phyloP scores from a whole-genome alignment of 2,113 vertebrate genomes.

The human region GRCh38 chrX:85648501-85649000 shows the following conservation, averaged over 20 bases:
- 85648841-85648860: neutral
- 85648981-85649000: neutral
- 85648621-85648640: neutral
- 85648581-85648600: neutral
- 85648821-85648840: neutral
- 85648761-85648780: neutral
- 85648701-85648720: neutral
- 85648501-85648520: too few species aligned
- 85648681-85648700: neutral
- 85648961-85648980: neutral
- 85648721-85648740: neutral
- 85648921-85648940: neutral
- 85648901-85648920: neutral
- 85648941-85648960: neutral
- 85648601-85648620: neutral
- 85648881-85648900: neutral
- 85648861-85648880: neutral
- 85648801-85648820: neutral
- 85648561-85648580: neutral
- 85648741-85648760: neutral
- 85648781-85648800: neutral
- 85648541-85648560: neutral
- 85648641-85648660: neutral
- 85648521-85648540: neutral
- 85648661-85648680: neutral